Percentiles rank a stretch among this genome's conserved stretches.
Evolutionary conservation across 2,797 vertebrate species (phyloP).

Genomic region (Tangara arthus): DNA sequence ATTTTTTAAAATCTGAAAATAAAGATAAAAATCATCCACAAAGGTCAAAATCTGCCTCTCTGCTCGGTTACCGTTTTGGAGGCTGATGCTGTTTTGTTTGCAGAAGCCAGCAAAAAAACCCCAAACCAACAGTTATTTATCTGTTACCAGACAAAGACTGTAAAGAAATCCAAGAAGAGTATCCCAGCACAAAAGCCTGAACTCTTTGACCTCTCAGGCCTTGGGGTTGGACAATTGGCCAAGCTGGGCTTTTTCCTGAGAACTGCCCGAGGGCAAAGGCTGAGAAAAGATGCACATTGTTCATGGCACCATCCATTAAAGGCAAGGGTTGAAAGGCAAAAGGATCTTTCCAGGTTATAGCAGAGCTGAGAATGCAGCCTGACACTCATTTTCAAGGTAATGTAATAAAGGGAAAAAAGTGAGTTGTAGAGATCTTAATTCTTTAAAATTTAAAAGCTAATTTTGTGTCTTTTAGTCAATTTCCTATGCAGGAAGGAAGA

Average conservation of each 20-base stretch:
- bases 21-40: not conserved
- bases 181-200: conserved; percentile 80
- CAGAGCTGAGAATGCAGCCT: conserved; percentile 17
- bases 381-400: conserved; percentile 67
- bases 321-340: conserved; percentile 12
- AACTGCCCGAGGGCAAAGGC: conserved; percentile 59
- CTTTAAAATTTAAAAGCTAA: conserved; percentile 86
- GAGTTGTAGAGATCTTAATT: conserved; percentile 76
- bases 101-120: conserved; percentile 44
- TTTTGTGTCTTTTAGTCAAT: conserved; percentile 85
- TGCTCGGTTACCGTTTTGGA: not conserved
- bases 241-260: conserved; percentile 62
- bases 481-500: conserved; percentile 80
- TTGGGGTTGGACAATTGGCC: conserved; percentile 68
- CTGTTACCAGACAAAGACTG: conserved; percentile 86
- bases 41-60: not conserved
- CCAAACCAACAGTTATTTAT: conserved; percentile 74
- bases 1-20: conserved; percentile 1
- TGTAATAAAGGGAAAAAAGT: conserved; percentile 63
- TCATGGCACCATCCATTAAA: conserved; percentile 30
- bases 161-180: conserved; percentile 77
- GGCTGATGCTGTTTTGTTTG: conserved; percentile 6
- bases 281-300: conserved; percentile 51
- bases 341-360: conserved; percentile 34
- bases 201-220: conserved; percentile 76